Percentiles rank a stretch among this genome's conserved stretches.
These are phyloP conservation scores for Bombus waltoni DNA, from an alignment of 1,140 invertebrate species.

Conservation along the genomic window DNA sequence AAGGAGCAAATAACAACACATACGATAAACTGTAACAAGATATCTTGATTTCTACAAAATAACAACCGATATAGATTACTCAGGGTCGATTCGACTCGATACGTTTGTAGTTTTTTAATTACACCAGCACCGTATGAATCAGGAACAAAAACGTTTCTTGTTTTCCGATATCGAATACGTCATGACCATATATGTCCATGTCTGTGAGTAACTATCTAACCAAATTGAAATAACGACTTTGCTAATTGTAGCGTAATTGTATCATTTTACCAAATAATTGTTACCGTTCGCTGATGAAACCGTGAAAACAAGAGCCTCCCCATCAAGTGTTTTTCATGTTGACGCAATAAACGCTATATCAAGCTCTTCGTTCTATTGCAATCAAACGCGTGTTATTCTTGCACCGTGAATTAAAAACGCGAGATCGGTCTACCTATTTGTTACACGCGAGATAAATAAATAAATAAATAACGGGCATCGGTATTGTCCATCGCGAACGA, in stretches of 20 bases:
- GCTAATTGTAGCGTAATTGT: no score
- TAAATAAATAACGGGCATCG: neutral
- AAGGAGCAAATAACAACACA: neutral
- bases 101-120: neutral
- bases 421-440: neutral
- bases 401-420: neutral
- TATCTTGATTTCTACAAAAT: neutral
- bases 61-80: neutral
- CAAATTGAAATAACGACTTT: neutral
- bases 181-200: no score
- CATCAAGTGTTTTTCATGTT: neutral
- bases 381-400: neutral
- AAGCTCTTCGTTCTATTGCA: neutral
- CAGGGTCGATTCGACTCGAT: neutral
- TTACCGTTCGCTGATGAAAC: neutral
- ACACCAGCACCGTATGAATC: neutral
- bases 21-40: neutral
- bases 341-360: neutral
- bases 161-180: neutral
- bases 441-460: neutral
- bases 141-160: neutral
- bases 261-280: neutral
- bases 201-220: neutral
- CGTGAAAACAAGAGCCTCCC: no score
- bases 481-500: neutral